Percentiles rank a stretch among this genome's conserved stretches.
Evolutionary conservation across 53 echinoderm and acorn worm genomes (phyloP).

Genomic region (Holothuria scabra): DNA sequence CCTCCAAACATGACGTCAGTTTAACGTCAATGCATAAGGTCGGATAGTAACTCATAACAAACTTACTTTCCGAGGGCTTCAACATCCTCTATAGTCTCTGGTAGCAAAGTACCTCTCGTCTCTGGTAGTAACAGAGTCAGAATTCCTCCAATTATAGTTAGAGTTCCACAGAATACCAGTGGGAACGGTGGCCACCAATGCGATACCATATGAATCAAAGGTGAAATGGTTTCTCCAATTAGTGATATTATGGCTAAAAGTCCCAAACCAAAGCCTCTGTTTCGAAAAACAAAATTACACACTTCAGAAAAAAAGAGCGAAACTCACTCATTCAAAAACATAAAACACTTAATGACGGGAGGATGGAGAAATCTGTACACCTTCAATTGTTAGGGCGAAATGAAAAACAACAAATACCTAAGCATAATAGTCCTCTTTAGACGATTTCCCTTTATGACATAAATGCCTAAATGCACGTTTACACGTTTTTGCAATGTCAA

Average conservation of each 20-base stretch:
- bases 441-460: no score
- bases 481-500: no score
- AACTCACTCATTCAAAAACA: no score
- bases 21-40: no score
- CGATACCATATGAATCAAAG: conserved; percentile 9
- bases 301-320: background rate
- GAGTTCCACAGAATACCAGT: conserved; percentile 4
- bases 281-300: background rate
- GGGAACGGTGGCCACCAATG: conserved; percentile 41
- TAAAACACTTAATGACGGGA: no score
- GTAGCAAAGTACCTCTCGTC: conserved; percentile 35
- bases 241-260: conserved; percentile 11
- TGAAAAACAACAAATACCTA: no score
- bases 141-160: background rate
- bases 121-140: conserved; percentile 12
- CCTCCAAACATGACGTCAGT: no score
- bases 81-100: conserved; percentile 34
- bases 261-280: conserved; percentile 24
- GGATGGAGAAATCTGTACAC: no score
- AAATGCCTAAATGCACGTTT: no score
- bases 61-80: conserved; percentile 33
- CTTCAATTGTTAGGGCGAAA: no score
- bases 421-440: no score
- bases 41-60: no score
- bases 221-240: conserved; percentile 26